A percentile compares a stretch with the other conserved stretches of the same genome.
phyloP scores from a whole-genome alignment of 35 echinoderm and acorn worm genomes.

The Holothuria glaberrima region DNA sequence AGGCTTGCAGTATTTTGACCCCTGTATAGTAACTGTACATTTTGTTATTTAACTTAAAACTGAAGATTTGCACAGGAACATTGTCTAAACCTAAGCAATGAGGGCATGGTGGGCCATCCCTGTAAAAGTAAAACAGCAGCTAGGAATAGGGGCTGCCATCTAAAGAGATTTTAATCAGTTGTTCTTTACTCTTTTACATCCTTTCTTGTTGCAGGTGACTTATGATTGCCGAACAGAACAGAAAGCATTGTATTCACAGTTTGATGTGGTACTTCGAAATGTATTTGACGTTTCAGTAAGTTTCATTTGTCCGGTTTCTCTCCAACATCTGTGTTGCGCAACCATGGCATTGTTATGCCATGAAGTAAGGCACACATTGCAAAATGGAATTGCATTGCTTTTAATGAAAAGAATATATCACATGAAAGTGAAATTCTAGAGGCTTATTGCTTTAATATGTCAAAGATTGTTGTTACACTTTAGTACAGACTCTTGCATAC shows the following conservation, averaged over 20 bases:
- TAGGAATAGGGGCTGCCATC: no score
- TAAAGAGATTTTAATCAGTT: neutral
- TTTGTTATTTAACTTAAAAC: no score
- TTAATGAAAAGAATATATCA: neutral
- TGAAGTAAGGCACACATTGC: neutral
- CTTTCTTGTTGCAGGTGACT: constrained; percentile 1
- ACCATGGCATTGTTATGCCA: neutral
- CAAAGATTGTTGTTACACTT: no score
- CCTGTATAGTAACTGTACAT: no score
- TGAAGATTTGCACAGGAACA: no score
- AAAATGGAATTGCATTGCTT: neutral
- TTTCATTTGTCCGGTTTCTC: neutral
- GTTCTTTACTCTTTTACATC: neutral
- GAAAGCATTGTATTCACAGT: constrained; percentile 50
- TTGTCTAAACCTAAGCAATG: no score
- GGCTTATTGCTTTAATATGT: no score
- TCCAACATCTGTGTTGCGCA: neutral
- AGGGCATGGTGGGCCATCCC: no score
- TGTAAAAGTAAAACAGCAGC: no score
- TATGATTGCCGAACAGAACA: constrained; percentile 52
- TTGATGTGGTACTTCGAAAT: constrained; percentile 48
- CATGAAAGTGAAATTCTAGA: no score
- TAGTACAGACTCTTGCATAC: no score
- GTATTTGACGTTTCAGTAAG: constrained; percentile 57
- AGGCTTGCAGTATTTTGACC: no score